A percentile compares a stretch with the other conserved stretches of the same genome.
Conservation (phyloP, 2,888 invertebrate species). For the Dasypolia templi region DNA sequence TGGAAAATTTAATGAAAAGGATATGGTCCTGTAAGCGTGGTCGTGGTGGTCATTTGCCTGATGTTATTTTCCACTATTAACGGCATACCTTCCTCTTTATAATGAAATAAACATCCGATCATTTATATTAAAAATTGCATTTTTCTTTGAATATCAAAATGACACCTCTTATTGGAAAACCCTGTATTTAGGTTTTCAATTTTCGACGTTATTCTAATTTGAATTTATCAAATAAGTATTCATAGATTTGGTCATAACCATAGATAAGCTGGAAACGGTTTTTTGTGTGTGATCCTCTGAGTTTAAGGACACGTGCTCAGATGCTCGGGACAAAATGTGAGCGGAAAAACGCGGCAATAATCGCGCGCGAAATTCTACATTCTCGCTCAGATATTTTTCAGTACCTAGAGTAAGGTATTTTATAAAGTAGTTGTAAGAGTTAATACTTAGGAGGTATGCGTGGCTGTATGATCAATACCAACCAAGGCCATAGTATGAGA, state of each 20-base stretch:
- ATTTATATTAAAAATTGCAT: too few relatives aligned
- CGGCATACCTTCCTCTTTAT: too few relatives aligned
- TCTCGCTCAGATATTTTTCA: not conserved
- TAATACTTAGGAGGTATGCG: not conserved
- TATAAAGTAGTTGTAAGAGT: not conserved
- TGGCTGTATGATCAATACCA: constrained; percentile 6
- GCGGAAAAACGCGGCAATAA: not conserved
- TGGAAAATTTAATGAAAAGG: too few relatives aligned
- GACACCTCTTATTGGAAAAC: too few relatives aligned
- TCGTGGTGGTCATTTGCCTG: too few relatives aligned
- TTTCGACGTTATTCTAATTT: too few relatives aligned
- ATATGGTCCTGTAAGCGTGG: too few relatives aligned
- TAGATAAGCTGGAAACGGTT: constrained; percentile 9
- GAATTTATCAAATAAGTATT: too few relatives aligned
- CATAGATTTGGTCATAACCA: constrained; percentile 3
- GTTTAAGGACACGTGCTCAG: not conserved
- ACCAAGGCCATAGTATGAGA: not conserved
- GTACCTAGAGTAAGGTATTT: not conserved
- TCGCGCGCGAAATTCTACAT: not conserved
- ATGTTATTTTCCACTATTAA: too few relatives aligned
- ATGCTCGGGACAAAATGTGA: not conserved
- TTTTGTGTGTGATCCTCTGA: constrained; percentile 17
- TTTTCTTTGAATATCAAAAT: too few relatives aligned
- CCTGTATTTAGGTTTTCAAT: too few relatives aligned
- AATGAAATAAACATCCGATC: too few relatives aligned